A percentile compares a stretch with the other conserved stretches of the same genome.
phyloP scores from a whole-genome alignment of 2,888 invertebrate species.

The Phengaris arion region DNA sequence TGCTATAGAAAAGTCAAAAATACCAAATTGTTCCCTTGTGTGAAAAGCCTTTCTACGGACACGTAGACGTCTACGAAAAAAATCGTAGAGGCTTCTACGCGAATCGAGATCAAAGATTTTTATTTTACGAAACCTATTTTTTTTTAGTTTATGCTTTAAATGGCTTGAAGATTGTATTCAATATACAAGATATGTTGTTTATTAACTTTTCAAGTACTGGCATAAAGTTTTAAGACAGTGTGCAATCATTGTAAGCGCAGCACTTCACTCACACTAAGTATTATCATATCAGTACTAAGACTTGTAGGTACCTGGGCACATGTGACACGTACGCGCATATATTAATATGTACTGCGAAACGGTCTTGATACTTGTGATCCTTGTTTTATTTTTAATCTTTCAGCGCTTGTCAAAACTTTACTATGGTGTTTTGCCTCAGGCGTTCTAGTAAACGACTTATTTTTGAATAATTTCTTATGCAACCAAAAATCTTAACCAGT shows the following conservation, averaged over 20 bases:
- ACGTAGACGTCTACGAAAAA: constrained; percentile 8
- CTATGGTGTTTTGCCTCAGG: not conserved
- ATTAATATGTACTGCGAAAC: constrained; percentile 52
- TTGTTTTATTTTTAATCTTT: constrained; percentile 39
- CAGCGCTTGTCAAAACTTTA: constrained; percentile 18
- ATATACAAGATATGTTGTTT: not conserved
- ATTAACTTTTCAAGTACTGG: not conserved
- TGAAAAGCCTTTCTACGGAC: not conserved
- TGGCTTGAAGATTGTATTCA: not conserved
- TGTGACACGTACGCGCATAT: constrained; percentile 67
- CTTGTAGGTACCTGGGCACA: constrained; percentile 53
- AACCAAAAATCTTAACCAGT: not conserved
- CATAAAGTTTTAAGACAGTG: constrained; percentile 20
- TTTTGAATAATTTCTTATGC: not conserved
- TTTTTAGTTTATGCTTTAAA: not conserved
- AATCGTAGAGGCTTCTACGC: not conserved
- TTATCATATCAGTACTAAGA: constrained; percentile 63
- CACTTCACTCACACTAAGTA: constrained; percentile 50
- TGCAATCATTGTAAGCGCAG: constrained; percentile 30
- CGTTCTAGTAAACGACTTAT: not conserved
- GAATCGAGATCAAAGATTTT: not conserved
- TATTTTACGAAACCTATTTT: not conserved
- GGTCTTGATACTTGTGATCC: constrained; percentile 64
- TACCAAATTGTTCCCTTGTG: not conserved
- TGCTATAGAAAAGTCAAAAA: no score